Percentiles rank a stretch among this genome's conserved stretches.
phyloP scores from a whole-genome alignment of 2,113 vertebrate genomes.

The Ceyx melanurus region DNA sequence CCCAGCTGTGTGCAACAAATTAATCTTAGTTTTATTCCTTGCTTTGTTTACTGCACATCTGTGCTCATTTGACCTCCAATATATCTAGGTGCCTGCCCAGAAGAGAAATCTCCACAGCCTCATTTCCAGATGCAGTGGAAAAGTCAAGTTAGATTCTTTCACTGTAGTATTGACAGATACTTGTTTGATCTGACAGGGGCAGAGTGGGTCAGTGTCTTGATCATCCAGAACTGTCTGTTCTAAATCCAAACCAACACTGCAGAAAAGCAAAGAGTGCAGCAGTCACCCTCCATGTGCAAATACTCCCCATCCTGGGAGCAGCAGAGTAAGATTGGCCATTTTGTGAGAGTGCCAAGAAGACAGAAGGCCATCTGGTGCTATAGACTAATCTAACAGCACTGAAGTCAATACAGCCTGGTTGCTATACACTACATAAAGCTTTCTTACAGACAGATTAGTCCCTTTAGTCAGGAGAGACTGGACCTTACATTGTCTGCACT shows the following conservation, averaged over 20 bases:
- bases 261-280: not conserved
- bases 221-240: not conserved
- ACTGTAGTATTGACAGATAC: not conserved
- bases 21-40: not conserved
- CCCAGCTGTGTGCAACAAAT: not conserved
- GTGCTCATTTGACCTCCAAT: not conserved
- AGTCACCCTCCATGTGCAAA: not conserved
- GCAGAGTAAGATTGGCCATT: constrained; percentile 40
- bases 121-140: not conserved
- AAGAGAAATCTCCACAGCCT: not conserved
- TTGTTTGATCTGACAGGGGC: not conserved
- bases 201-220: not conserved
- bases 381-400: constrained; percentile 53
- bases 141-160: not conserved
- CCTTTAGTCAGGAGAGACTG: not conserved
- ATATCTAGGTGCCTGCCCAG: not conserved
- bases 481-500: not conserved
- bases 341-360: constrained; percentile 58
- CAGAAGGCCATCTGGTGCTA: constrained; percentile 63
- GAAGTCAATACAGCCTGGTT: constrained; percentile 44
- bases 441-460: constrained; percentile 20
- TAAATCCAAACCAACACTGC: not conserved
- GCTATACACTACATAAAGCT: not conserved
- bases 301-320: constrained; percentile 10
- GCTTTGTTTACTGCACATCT: not conserved